These are phyloP conservation scores for Tethya wilhelma DNA, from an alignment of 37 sponge, comb jelly and placozoan species.

Conservation along the genomic window DNA sequence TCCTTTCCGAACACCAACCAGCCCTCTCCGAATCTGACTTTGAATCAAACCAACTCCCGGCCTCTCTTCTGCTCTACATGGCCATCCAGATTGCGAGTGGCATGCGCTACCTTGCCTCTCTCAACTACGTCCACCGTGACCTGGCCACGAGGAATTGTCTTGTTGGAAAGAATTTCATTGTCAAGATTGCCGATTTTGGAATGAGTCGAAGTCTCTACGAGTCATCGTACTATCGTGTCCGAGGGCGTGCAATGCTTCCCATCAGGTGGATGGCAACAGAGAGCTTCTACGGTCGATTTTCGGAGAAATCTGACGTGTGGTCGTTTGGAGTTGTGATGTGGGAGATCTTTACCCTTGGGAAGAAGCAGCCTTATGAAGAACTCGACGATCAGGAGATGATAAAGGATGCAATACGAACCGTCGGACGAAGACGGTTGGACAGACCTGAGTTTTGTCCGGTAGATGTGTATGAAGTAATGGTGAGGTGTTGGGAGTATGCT, in stretches of 20 bases:
- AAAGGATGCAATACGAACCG: constrained; percentile 59
- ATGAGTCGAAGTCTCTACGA: constrained; percentile 86
- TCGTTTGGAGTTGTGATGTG: constrained; percentile 84
- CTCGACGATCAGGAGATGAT: constrained; percentile 82
- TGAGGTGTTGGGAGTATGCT: constrained; percentile 67
- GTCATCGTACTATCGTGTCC: constrained; percentile 60
- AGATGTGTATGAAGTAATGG: constrained; percentile 63
- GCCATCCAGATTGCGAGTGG: constrained; percentile 79
- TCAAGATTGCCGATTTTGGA: constrained; percentile 91
- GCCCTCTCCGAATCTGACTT: background rate
- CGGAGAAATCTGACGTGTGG: constrained; percentile 86
- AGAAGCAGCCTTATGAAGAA: constrained; percentile 72
- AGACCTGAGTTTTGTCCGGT: constrained; percentile 59
- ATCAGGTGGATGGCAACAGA: constrained; percentile 91
- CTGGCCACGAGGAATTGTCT: constrained; percentile 89
- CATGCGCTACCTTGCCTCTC: constrained; percentile 81
- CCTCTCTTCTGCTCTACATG: constrained; percentile 60
- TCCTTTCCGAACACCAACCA: constrained; percentile 55
- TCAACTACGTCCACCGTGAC: constrained; percentile 83
- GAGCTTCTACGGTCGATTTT: constrained; percentile 86
- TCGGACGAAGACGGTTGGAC: constrained; percentile 12
- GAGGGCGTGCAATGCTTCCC: constrained; percentile 70
- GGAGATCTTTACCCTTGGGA: constrained; percentile 80
- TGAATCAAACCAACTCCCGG: constrained; percentile 13
- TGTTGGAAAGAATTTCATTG: constrained; percentile 71